phyloP scores from a whole-genome alignment of 2,113 vertebrate genomes.

The Semicossyphus pulcher region DNA sequence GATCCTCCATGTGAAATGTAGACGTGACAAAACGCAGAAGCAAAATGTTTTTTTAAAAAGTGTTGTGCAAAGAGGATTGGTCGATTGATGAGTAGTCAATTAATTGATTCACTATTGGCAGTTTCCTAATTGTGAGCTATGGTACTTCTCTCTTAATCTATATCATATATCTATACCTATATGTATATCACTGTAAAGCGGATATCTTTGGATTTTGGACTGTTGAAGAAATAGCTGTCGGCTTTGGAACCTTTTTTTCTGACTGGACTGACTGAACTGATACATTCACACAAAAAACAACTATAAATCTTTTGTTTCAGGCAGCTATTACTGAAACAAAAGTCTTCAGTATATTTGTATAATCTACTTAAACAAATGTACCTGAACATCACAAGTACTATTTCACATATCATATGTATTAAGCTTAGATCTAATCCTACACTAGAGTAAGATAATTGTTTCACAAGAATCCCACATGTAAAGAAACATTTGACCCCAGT shows the following conservation, averaged over 20 bases:
- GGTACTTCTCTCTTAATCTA: too few relatives aligned
- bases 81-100: background rate
- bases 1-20: background rate
- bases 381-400: background rate
- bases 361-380: too few relatives aligned
- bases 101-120: background rate
- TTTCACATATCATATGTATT: background rate
- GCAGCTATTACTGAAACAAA: too few relatives aligned
- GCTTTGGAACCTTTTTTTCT: too few relatives aligned
- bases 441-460: background rate
- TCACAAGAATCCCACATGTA: background rate
- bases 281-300: too few relatives aligned
- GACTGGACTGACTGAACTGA: too few relatives aligned
- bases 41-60: background rate
- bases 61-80: background rate
- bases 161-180: too few relatives aligned
- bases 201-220: too few relatives aligned
- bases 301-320: too few relatives aligned
- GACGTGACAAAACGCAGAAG: background rate
- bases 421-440: background rate
- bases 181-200: too few relatives aligned
- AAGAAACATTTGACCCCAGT: background rate
- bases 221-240: too few relatives aligned
- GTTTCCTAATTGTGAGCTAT: background rate
- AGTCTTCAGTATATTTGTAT: too few relatives aligned